Base-by-base conservation (phyloP, 2,888 invertebrate genomes). In the Sarcophaga caerulescens region DNA sequence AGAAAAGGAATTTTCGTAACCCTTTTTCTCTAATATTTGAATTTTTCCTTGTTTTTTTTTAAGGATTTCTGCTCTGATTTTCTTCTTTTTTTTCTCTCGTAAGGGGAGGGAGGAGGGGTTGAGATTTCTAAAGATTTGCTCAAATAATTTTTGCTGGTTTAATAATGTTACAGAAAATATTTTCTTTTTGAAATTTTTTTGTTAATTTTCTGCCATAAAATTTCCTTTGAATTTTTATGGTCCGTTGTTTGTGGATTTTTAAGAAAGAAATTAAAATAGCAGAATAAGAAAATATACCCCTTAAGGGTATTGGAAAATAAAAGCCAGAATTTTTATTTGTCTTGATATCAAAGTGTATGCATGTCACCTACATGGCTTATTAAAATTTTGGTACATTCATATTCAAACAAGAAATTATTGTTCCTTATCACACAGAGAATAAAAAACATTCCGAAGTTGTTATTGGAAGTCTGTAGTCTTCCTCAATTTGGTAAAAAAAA, bases 131-230 rank as follows among this genome's bases (percentile, higher is more conserved):
- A 81, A 79, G 66, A 71, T 75, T 78, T 66, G n/a, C 5, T 19
- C 52, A 70, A 71, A 65, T 14, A 65, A 76, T 65, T 81, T 68
- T 73, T 85, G 62, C 6, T 14, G 76, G 75, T 76, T 82, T 79
- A 76, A 79, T 73, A 68, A 63, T 80, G 66, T 69, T 63, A 69
- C 11, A 63, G 21, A 69, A 74, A 66, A 52, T 17, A 52, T 52
- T 52, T 47, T 52, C 5, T 52, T 52, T 14, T 12, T 1, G 35
- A 60, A 59, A 62, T 11, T 14, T 75, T 21, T 11, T n/a, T 12
- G 10, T 70, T 21, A 59, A 4, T 47, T 57, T 21, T 19, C 14
- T 65, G 57, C 23, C 1, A 4, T 8, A 66, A 66, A 80, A 45
- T 23, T 73, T 69, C 17, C 45, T 1, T 12, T 45, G 52, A 52